These are phyloP conservation scores for Zaprionus ghesquierei DNA, from an alignment of 1,140 invertebrate species.

Conservation along the genomic window DNA sequence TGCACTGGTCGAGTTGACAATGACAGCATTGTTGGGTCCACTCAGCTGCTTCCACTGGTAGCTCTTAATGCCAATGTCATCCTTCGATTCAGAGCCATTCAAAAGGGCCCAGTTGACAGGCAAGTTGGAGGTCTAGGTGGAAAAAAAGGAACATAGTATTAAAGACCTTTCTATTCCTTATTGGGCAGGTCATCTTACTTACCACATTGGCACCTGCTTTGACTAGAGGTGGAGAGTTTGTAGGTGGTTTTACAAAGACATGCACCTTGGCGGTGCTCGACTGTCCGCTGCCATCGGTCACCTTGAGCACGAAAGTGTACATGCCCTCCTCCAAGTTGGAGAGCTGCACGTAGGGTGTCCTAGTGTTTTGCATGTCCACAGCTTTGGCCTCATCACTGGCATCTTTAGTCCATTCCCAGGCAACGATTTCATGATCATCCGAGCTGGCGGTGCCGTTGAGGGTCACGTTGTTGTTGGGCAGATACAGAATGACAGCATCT, in stretches of 20 bases:
- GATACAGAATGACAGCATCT: slow-evolving; percentile 93
- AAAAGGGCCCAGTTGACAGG: slow-evolving; percentile 90
- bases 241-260: slow-evolving; percentile 96
- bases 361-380: slow-evolving; percentile 96
- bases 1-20: slow-evolving; percentile 80
- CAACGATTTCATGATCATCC: slow-evolving; percentile 95
- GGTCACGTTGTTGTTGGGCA: slow-evolving; percentile 94
- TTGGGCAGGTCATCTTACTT: neutral
- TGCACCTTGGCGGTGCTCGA: slow-evolving; percentile 92
- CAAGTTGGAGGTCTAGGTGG: slow-evolving; percentile 88
- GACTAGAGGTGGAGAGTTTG: slow-evolving; percentile 92
- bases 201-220: slow-evolving; percentile 84
- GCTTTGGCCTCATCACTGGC: slow-evolving; percentile 91
- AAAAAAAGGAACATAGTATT: neutral
- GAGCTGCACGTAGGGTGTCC: slow-evolving; percentile 90
- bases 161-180: neutral
- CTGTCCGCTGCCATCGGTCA: slow-evolving; percentile 94
- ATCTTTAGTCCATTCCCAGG: slow-evolving; percentile 97
- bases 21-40: slow-evolving; percentile 85
- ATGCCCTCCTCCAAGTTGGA: slow-evolving; percentile 96
- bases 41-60: slow-evolving; percentile 92
- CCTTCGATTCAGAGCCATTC: slow-evolving; percentile 91
- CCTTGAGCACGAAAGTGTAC: slow-evolving; percentile 96
- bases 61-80: slow-evolving; percentile 91
- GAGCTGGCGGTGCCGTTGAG: slow-evolving; percentile 95